These are phyloP conservation scores for Ennomos erosarius DNA, from an alignment of 2,888 invertebrate genomes.

Conservation along the genomic window DNA sequence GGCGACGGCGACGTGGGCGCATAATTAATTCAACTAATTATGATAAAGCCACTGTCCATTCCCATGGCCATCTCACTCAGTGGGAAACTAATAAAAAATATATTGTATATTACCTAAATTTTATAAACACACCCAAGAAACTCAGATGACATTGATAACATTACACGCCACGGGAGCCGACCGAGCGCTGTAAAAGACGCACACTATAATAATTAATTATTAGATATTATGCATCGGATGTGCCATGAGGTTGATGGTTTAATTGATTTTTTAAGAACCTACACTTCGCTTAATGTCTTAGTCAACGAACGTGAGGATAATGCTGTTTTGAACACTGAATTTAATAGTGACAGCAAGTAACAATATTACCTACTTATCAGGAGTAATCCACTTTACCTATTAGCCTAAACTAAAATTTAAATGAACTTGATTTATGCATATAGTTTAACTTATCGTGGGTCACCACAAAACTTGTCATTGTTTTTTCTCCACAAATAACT, in stretches of 20 bases:
- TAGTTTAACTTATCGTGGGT: no score
- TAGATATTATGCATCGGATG: slow-evolving; percentile 26
- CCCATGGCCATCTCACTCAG: slow-evolving; percentile 42
- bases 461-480: no score
- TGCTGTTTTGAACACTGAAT: no score
- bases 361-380: no score
- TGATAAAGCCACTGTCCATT: slow-evolving; percentile 45
- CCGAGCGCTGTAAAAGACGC: slow-evolving; percentile 42
- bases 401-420: no score
- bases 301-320: no score
- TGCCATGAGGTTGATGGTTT: slow-evolving; percentile 38
- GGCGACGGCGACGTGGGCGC: slow-evolving; percentile 30
- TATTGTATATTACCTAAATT: slow-evolving; percentile 51
- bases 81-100: slow-evolving; percentile 42
- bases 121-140: slow-evolving; percentile 48
- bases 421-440: no score
- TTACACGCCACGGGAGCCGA: slow-evolving; percentile 50
- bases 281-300: slow-evolving; percentile 11
- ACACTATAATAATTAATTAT: slow-evolving; percentile 39
- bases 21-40: slow-evolving; percentile 43
- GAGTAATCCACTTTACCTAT: no score
- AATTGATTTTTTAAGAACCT: slow-evolving; percentile 29
- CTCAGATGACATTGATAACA: slow-evolving; percentile 52
- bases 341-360: no score
- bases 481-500: no score